A percentile compares a stretch with the other conserved stretches of the same genome.
These are phyloP conservation scores for Melolontha melolontha DNA, from an alignment of 2,888 invertebrate species.

Conservation along the genomic window DNA sequence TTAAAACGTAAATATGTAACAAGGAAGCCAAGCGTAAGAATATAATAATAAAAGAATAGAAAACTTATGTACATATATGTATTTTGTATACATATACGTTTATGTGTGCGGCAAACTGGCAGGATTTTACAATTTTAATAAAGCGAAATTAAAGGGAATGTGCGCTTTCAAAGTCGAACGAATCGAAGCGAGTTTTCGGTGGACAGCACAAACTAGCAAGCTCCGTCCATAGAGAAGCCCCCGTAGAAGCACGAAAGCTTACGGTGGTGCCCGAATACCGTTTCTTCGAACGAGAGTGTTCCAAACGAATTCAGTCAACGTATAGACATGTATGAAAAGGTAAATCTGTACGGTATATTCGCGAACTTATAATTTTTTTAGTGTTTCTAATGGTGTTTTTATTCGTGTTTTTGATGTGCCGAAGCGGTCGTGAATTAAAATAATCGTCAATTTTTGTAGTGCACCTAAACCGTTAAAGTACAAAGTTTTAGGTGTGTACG, in stretches of 20 bases:
- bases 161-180: conserved; percentile 16
- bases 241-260: conserved; percentile 41
- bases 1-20: too few species aligned
- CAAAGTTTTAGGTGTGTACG: conserved; percentile 5
- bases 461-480: background rate
- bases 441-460: conserved; percentile 1
- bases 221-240: conserved; percentile 43
- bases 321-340: conserved; percentile 34
- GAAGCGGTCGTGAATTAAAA: conserved; percentile 3
- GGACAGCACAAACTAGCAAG: conserved; percentile 22
- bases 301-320: conserved; percentile 46
- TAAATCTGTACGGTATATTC: conserved; percentile 29
- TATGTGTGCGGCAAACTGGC: background rate
- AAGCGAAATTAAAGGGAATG: conserved; percentile 35
- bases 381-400: conserved; percentile 10
- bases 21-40: too few species aligned
- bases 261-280: conserved; percentile 42
- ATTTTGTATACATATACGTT: background rate
- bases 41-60: too few species aligned
- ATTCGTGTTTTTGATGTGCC: conserved; percentile 8
- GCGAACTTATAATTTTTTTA: conserved; percentile 2
- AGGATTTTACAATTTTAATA: conserved; percentile 27
- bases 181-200: conserved; percentile 9
- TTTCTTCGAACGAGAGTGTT: conserved; percentile 41
- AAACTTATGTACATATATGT: too few species aligned